Evolutionary conservation across 1,140 invertebrate species (phyloP).

Genomic region (Drosophila auraria): DNA sequence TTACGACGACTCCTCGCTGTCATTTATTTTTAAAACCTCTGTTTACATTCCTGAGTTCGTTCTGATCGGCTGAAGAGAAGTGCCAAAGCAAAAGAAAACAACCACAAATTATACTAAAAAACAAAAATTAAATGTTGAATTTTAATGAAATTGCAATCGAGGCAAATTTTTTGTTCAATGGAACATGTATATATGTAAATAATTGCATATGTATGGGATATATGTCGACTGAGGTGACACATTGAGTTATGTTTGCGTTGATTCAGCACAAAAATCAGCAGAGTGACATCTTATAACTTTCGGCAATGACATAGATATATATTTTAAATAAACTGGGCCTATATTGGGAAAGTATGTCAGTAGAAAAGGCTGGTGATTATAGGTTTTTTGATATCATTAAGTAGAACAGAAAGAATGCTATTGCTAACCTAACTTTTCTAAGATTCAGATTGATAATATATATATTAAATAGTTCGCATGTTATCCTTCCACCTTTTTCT

Average conservation of each 20-base stretch:
- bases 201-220: conserved; percentile 24
- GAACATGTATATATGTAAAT: conserved; percentile 9
- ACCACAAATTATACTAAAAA: conserved; percentile 6
- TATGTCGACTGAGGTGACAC: conserved; percentile 70
- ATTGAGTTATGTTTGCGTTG: conserved; percentile 73
- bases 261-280: conserved; percentile 63
- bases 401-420: not conserved
- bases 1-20: conserved; percentile 16
- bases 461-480: not conserved
- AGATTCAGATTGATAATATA: not conserved
- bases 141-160: conserved; percentile 66
- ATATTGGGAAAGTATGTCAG: conserved; percentile 14
- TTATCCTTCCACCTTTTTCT: not conserved
- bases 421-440: not conserved
- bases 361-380: too few relatives aligned
- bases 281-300: conserved; percentile 46
- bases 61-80: conserved; percentile 23
- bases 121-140: conserved; percentile 37
- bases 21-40: conserved; percentile 61
- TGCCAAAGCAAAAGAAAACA: conserved; percentile 26
- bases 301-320: conserved; percentile 66
- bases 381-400: not conserved
- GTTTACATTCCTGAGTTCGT: conserved; percentile 57
- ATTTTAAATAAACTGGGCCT: conserved; percentile 9
- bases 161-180: conserved; percentile 57